Evolutionary conservation across 2,113 vertebrate genomes (phyloP).

Genomic region (Falco punctatus): DNA sequence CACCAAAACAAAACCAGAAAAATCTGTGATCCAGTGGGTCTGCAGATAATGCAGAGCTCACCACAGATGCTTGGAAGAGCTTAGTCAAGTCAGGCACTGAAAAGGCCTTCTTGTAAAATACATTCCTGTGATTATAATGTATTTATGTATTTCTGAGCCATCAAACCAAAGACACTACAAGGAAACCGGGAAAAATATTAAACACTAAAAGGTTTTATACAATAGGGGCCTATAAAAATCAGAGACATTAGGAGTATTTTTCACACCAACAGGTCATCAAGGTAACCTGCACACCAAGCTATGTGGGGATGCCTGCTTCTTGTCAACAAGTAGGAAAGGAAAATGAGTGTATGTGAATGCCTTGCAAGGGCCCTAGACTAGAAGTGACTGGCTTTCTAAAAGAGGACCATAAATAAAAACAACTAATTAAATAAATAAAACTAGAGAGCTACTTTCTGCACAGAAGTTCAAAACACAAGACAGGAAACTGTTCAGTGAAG

Average conservation of each 20-base stretch:
- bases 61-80: not conserved
- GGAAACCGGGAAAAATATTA: not conserved
- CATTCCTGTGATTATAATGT: not conserved
- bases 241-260: not conserved
- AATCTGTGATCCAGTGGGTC: not conserved
- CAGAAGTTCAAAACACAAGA: not conserved
- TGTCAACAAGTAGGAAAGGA: not conserved
- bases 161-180: not conserved
- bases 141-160: not conserved
- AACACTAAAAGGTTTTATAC: not conserved
- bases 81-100: not conserved
- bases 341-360: not conserved
- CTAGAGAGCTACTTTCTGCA: not conserved
- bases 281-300: not conserved
- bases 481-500: not conserved
- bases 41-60: not conserved
- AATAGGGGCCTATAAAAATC: not conserved
- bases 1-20: not conserved
- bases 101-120: not conserved
- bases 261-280: not conserved
- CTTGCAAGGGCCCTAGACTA: not conserved
- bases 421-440: not conserved
- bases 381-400: not conserved
- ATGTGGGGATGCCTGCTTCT: not conserved
- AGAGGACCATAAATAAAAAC: not conserved